Evolutionary conservation across 2,113 vertebrate species (phyloP).

Genomic region (Mola mola): DNA sequence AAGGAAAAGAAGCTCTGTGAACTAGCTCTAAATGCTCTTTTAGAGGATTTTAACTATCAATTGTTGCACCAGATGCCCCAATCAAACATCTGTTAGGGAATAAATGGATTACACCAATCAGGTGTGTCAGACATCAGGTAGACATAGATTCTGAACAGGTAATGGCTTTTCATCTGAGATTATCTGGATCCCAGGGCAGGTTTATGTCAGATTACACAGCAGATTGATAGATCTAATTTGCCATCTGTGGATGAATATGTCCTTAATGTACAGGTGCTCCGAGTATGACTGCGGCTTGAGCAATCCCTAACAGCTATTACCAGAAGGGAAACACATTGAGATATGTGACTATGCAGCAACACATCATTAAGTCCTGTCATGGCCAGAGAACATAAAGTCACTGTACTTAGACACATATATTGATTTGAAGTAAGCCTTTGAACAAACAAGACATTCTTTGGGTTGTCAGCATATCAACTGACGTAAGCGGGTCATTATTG

Average conservation of each 20-base stretch:
- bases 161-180: slow-evolving; percentile 34
- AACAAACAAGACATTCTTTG: slow-evolving; percentile 72
- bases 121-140: slow-evolving; percentile 1
- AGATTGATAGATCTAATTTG: slow-evolving; percentile 34
- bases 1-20: too few relatives aligned
- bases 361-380: slow-evolving; percentile 45
- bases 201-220: slow-evolving; percentile 27
- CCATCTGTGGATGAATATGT: slow-evolving; percentile 8
- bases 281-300: neutral
- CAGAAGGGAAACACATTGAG: neutral
- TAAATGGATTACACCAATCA: neutral
- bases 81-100: too few relatives aligned
- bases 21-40: too few relatives aligned
- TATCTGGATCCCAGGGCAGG: slow-evolving; percentile 18
- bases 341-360: slow-evolving; percentile 5
- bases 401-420: slow-evolving; percentile 58
- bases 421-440: slow-evolving; percentile 72
- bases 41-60: too few relatives aligned
- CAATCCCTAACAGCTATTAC: slow-evolving; percentile 1
- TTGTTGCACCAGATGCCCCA: too few relatives aligned
- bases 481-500: slow-evolving; percentile 60
- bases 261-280: neutral
- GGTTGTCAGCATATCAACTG: slow-evolving; percentile 70
- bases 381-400: slow-evolving; percentile 48
- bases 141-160: slow-evolving; percentile 21